A percentile compares a stretch with the other conserved stretches of the same genome.
Evolutionary conservation across 2,113 vertebrate species (phyloP).

Genomic region (Chrysochloris asiatica): DNA sequence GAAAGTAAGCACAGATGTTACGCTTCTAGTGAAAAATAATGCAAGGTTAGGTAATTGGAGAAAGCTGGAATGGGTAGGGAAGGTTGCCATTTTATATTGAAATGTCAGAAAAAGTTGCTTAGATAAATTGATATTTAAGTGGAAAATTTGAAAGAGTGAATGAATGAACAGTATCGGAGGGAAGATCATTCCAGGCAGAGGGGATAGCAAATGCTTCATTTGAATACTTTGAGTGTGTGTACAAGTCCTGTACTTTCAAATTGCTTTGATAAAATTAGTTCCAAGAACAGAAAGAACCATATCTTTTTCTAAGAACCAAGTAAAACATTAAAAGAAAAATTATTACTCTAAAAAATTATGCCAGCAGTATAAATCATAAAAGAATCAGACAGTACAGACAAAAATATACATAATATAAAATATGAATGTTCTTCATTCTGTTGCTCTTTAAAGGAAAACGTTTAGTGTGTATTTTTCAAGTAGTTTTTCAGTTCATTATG

Average conservation of each 20-base stretch:
- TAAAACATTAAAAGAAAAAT: slow-evolving; percentile 15
- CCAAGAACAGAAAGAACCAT: slow-evolving; percentile 38
- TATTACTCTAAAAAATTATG: slow-evolving; percentile 20
- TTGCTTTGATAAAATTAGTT: slow-evolving; percentile 49
- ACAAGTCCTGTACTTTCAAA: neutral
- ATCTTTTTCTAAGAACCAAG: slow-evolving; percentile 37
- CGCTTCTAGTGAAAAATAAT: neutral
- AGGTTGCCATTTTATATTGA: neutral
- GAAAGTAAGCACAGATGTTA: neutral
- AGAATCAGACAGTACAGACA: neutral
- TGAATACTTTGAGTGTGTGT: slow-evolving; percentile 21
- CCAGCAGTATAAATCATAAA: slow-evolving; percentile 25
- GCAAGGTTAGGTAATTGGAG: neutral
- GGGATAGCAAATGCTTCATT: neutral
- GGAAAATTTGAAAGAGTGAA: slow-evolving; percentile 2
- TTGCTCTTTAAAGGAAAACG: neutral
- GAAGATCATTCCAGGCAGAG: neutral
- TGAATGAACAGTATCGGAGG: neutral
- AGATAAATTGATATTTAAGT: neutral
- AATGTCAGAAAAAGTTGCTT: neutral
- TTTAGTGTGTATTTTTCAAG: neutral
- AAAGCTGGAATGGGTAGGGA: neutral
- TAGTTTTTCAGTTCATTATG: slow-evolving; percentile 15
- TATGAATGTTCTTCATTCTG: slow-evolving; percentile 18
- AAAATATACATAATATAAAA: neutral